These are phyloP conservation scores for Xestia sexstrigata DNA, from an alignment of 2,888 invertebrate species.

Conservation along the genomic window DNA sequence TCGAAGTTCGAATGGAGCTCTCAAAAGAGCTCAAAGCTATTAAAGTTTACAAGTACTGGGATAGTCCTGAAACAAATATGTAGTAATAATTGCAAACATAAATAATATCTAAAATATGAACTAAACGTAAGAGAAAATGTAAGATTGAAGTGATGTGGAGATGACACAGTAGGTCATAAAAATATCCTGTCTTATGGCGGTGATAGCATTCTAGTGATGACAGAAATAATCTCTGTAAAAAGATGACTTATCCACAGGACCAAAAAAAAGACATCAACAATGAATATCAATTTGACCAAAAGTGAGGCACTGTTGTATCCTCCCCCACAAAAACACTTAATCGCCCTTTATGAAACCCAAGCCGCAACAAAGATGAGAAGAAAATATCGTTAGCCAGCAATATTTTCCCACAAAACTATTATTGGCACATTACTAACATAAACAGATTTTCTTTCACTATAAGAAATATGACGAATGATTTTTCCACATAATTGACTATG, in stretches of 20 bases:
- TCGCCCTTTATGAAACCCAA: slow-evolving; percentile 27
- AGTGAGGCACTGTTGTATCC: slow-evolving; percentile 3
- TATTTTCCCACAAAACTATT: slow-evolving; percentile 51
- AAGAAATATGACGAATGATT: slow-evolving; percentile 51
- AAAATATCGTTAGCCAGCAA: slow-evolving; percentile 41
- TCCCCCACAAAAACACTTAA: slow-evolving; percentile 33
- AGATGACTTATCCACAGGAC: neutral
- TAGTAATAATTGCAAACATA: neutral
- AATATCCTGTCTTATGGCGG: neutral
- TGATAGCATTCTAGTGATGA: neutral
- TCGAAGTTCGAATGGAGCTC: neutral
- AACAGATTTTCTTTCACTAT: slow-evolving; percentile 45
- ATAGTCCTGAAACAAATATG: neutral
- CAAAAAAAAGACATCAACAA: neutral
- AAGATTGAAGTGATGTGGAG: too few relatives aligned
- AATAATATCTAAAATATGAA: neutral
- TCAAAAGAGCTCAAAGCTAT: neutral
- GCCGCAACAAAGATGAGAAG: slow-evolving; percentile 13
- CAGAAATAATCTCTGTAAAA: neutral
- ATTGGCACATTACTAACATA: slow-evolving; percentile 50
- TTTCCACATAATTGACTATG: slow-evolving; percentile 61
- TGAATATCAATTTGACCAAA: slow-evolving; percentile 14
- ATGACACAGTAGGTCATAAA: neutral
- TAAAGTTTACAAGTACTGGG: neutral
- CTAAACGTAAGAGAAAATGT: neutral